Conservation (phyloP, 1,140 invertebrate genomes). For the Glossosoma conforme region DNA sequence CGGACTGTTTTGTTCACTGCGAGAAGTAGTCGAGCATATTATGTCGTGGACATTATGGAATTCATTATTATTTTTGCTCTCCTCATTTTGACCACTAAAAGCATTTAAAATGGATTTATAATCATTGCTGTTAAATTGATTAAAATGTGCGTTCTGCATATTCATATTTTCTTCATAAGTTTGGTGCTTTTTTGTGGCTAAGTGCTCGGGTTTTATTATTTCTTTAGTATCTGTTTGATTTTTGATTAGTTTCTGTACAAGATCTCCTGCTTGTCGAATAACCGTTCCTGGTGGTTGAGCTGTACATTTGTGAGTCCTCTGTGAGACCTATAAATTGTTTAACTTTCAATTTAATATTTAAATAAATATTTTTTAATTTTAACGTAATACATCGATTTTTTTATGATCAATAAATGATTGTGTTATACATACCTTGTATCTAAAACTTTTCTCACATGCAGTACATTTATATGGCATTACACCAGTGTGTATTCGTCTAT, state of each 20-base stretch:
- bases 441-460: slow-evolving; percentile 73
- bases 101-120: too few relatives aligned
- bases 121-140: too few relatives aligned
- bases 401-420: slow-evolving; percentile 1
- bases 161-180: background rate
- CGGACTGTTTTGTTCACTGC: too few relatives aligned
- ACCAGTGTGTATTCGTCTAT: slow-evolving; percentile 77
- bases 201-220: slow-evolving; percentile 21
- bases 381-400: slow-evolving; percentile 13
- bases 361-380: slow-evolving; percentile 5
- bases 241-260: slow-evolving; percentile 46
- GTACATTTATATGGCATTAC: slow-evolving; percentile 79
- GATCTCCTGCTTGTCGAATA: slow-evolving; percentile 45
- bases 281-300: slow-evolving; percentile 53
- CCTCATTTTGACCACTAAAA: too few relatives aligned
- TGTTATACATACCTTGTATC: slow-evolving; percentile 65
- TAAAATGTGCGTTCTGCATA: background rate
- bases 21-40: too few relatives aligned
- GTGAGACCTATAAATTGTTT: slow-evolving; percentile 63
- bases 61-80: background rate
- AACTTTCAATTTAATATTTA: slow-evolving; percentile 14
- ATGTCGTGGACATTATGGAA: background rate
- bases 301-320: slow-evolving; percentile 74
- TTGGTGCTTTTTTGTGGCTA: background rate
- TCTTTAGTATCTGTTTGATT: slow-evolving; percentile 27